Evolutionary conservation across 2,888 invertebrate species (phyloP).

Genomic region (Yponomeuta sedellus): DNA sequence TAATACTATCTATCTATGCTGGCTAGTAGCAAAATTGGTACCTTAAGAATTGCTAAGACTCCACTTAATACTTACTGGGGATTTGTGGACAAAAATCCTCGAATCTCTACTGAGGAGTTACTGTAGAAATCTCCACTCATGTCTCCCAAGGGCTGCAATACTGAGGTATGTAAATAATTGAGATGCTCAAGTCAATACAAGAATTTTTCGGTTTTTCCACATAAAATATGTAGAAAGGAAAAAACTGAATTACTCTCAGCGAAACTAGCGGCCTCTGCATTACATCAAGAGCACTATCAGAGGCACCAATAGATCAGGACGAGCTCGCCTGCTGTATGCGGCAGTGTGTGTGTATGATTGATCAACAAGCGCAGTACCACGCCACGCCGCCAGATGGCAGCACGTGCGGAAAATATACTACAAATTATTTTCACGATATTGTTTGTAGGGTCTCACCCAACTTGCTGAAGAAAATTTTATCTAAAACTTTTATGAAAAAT

Average conservation of each 20-base stretch:
- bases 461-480: background rate
- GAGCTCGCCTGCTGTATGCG: background rate
- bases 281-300: background rate
- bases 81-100: too few species aligned
- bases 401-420: background rate
- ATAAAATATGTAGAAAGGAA: too few species aligned
- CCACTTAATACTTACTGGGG: too few species aligned
- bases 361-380: background rate
- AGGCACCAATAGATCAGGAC: background rate
- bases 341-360: background rate
- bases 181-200: too few species aligned
- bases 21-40: too few species aligned
- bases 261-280: background rate
- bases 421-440: background rate
- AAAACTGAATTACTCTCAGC: background rate
- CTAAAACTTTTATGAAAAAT: background rate
- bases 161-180: too few species aligned
- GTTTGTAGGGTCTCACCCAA: background rate
- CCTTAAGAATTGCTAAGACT: too few species aligned
- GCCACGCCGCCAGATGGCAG: conserved; percentile 9
- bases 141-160: too few species aligned
- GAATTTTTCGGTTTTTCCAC: too few species aligned
- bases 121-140: too few species aligned
- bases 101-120: too few species aligned
- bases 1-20: too few species aligned